phyloP scores from a whole-genome alignment of 2,797 vertebrate species.

The Loriculus beryllinus region DNA sequence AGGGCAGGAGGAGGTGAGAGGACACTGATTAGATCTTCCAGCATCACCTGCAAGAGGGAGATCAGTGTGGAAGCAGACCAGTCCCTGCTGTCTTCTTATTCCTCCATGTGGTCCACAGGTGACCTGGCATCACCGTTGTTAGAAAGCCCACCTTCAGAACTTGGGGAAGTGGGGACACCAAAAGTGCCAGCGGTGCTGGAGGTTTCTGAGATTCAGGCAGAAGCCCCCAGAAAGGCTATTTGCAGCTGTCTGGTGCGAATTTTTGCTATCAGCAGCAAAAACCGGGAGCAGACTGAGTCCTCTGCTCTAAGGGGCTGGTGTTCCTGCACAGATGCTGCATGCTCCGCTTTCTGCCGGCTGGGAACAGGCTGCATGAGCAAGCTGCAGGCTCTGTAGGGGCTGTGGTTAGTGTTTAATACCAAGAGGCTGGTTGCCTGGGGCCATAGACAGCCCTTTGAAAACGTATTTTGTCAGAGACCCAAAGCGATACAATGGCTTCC shows the following conservation, averaged over 20 bases:
- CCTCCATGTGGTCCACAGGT: rapidly evolving
- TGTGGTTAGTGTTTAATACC: rapidly evolving
- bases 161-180: not conserved
- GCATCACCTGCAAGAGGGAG: not conserved
- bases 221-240: not conserved
- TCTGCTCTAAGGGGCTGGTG: rapidly evolving
- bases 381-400: not conserved
- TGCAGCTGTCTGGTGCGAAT: rapidly evolving
- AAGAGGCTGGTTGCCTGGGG: not conserved
- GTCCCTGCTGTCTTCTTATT: no score
- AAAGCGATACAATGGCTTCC: not conserved
- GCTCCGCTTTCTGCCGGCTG: rapidly evolving
- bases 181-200: not conserved
- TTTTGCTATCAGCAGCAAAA: not conserved
- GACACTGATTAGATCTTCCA: not conserved
- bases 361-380: not conserved
- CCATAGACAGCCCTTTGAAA: not conserved
- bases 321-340: rapidly evolving
- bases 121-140: not conserved
- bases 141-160: not conserved
- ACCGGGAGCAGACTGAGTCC: no score
- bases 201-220: not conserved
- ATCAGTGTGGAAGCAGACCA: no score
- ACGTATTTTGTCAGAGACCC: not conserved
- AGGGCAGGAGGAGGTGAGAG: not conserved